Percentiles rank a stretch among this genome's conserved stretches.
Conservation (phyloP, 1,140 invertebrate species). For the Halesus radiatus region DNA sequence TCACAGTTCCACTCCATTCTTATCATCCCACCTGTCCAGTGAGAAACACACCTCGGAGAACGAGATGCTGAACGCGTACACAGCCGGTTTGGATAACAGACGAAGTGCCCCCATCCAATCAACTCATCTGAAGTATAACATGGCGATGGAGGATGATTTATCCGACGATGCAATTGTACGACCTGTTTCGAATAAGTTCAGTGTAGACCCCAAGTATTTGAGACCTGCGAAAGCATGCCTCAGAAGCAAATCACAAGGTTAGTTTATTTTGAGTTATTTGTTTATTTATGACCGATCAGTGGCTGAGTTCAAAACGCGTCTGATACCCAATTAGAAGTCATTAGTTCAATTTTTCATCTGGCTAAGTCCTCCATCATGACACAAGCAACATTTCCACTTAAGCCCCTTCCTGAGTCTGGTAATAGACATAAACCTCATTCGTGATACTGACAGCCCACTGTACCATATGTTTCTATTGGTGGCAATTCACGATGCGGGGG, state of each 20-base stretch:
- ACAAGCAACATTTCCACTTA: too few relatives aligned
- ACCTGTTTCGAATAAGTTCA: slow-evolving; percentile 30
- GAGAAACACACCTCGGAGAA: slow-evolving; percentile 58
- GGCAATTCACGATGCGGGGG: too few relatives aligned
- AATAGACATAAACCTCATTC: too few relatives aligned
- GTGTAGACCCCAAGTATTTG: slow-evolving; percentile 66
- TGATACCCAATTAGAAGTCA: too few relatives aligned
- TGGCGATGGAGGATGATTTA: background rate
- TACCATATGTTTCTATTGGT: too few relatives aligned
- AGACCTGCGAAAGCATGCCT: slow-evolving; percentile 57
- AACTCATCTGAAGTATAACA: background rate
- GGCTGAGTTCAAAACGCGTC: too few relatives aligned
- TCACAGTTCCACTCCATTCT: slow-evolving; percentile 64
- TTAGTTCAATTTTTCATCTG: too few relatives aligned
- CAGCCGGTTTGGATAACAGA: slow-evolving; percentile 51
- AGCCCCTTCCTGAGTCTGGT: too few relatives aligned
- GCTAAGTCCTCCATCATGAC: too few relatives aligned
- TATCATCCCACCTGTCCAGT: slow-evolving; percentile 59
- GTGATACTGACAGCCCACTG: too few relatives aligned
- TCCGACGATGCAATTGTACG: background rate
- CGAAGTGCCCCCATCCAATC: background rate
- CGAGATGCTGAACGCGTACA: slow-evolving; percentile 66
- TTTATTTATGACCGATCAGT: background rate
- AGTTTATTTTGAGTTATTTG: background rate
- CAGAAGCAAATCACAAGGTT: slow-evolving; percentile 53